phyloP scores from a whole-genome alignment of 2,113 vertebrate species.

The Diadophis punctatus region DNA sequence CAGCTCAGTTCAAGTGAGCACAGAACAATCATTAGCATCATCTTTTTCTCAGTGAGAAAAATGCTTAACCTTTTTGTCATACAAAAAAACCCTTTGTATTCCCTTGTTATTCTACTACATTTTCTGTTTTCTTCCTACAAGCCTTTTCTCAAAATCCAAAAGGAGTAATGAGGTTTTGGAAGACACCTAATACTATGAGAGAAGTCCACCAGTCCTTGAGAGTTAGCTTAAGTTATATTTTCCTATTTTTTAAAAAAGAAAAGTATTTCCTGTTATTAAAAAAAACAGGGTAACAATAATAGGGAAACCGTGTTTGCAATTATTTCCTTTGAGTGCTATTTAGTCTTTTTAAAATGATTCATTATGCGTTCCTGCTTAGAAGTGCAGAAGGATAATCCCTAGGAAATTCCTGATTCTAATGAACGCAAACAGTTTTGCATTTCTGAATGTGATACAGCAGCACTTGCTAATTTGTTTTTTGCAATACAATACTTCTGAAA shows the following conservation, averaged over 20 bases:
- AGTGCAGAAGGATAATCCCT: neutral
- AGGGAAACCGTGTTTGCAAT: neutral
- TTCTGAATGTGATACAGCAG: neutral
- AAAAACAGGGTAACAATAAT: neutral
- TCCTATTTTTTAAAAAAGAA: neutral
- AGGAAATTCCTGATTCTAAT: neutral
- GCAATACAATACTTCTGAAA: neutral
- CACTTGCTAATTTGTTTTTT: constrained; percentile 3
- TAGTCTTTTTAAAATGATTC: neutral
- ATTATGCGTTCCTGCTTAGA: neutral
- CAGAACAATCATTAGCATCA: neutral
- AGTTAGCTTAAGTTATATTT: neutral
- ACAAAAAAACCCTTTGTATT: neutral
- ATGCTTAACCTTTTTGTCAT: neutral
- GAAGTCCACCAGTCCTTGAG: neutral
- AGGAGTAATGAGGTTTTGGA: neutral
- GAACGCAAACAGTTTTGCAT: constrained; percentile 6
- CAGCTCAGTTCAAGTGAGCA: neutral
- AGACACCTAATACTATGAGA: neutral
- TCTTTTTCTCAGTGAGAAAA: neutral
- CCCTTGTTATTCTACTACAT: neutral
- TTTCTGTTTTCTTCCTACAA: neutral
- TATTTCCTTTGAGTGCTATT: constrained; percentile 13
- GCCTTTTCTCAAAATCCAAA: neutral
- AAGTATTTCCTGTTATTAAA: neutral